Percentiles rank a stretch among this genome's conserved stretches.
phyloP scores from a whole-genome alignment of 1,140 invertebrate genomes.

The Halesus radiatus region DNA sequence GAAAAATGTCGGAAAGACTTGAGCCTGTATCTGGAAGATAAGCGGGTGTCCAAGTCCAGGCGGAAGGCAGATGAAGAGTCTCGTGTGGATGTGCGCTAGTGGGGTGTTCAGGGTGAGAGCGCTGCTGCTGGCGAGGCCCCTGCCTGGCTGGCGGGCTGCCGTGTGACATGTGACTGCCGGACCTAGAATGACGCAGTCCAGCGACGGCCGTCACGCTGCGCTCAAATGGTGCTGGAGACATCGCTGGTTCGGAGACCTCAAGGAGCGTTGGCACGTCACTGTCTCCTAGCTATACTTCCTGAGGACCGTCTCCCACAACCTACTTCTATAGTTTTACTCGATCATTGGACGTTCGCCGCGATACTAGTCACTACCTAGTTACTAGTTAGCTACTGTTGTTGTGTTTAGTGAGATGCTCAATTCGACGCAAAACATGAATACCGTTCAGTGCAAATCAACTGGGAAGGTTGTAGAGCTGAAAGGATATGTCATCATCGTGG shows the following conservation, averaged over 20 bases:
- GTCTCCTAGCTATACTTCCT: background rate
- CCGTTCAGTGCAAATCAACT: conserved; percentile 67
- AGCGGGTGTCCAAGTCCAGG: conserved; percentile 35
- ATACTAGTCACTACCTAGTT: too few relatives aligned
- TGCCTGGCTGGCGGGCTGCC: too few relatives aligned
- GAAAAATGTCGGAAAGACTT: conserved; percentile 15
- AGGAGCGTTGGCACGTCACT: conserved; percentile 15
- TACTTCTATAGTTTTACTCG: background rate
- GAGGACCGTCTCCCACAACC: too few relatives aligned
- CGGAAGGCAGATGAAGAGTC: conserved; percentile 12
- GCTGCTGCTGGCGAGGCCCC: too few relatives aligned
- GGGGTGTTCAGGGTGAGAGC: background rate
- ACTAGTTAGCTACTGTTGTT: background rate
- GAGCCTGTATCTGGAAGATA: conserved; percentile 4
- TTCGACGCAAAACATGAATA: conserved; percentile 64
- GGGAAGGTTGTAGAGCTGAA: conserved; percentile 87
- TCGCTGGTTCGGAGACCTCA: conserved; percentile 40
- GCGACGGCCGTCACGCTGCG: conserved; percentile 38
- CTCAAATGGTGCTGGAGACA: conserved; percentile 40
- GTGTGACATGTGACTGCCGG: conserved; percentile 9
- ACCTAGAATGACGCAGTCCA: conserved; percentile 50
- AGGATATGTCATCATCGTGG: conserved; percentile 96
- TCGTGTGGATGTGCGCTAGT: too few relatives aligned
- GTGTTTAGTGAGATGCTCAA: conserved; percentile 27
- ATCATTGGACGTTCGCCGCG: background rate